Evolutionary conservation across 2,888 invertebrate genomes (phyloP), one percentile per base, ranked within the genome.

Genomic region (Elegia similella): DNA sequence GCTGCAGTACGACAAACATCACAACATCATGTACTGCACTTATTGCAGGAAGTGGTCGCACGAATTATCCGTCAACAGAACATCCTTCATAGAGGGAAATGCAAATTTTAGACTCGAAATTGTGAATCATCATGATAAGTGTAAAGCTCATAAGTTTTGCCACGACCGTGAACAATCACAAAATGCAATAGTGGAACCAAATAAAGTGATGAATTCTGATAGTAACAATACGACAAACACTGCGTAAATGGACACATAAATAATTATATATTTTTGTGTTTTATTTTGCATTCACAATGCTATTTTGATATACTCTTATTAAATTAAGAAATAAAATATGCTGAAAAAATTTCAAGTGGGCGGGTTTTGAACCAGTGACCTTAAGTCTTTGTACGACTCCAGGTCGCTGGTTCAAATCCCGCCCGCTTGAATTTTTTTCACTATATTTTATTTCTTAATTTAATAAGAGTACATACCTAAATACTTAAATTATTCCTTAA

Each of bases 61-160:
- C 52, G 73, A 76, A 52, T 61, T 76, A 65, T 94, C 95, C 12
- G 94, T 95, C 61, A 95, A 95, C 70, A 92, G 95, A 59, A 95
- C 95, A n/a, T 95, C 95, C 0, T 96, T 96, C 70, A 95, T 95
- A n/a, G 94, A 94, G 70, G 95, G 95, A 58, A 96, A 95, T 72
- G 93, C 94, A 50, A 95, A 95, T 81, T 95, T 95, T 83, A 92
- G 95, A 55, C 87, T 95, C 61, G 95, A 95, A 86, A 95, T 95
- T 70, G 94, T 96, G 50, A 95, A 95, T 78, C 95, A 95, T 80
- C 95, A 95, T 75, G 94, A 95, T 78, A 95, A 95, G 77, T 95
- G 95, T 78, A 96, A 95, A 80, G 95, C 95, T 34, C 95, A 95
- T 78, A 93, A 94, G 67, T 82, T 95, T 70, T 95, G 95, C 77